Base-by-base conservation (phyloP, 2,797 vertebrate genomes). In the Adrianichthys oophorus region DNA sequence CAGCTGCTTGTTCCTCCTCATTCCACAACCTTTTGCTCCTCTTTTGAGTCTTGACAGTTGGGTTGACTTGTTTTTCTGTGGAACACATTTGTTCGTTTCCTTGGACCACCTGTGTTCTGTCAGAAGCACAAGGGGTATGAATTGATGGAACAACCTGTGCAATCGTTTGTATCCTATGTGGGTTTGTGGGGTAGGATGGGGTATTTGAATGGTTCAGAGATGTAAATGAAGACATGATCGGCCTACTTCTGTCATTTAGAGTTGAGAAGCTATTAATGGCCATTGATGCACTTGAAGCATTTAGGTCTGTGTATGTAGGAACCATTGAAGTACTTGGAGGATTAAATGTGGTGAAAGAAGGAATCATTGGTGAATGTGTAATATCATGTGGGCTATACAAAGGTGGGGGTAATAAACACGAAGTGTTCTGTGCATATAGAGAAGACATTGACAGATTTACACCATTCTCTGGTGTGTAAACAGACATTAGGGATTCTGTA, bases 21-120 rank as follows among this genome's bases (percentile, higher is more conserved):
- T 70, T 86, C 88, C 87, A 90, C 59, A 90, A 62, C 46, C 87
- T 79, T 66, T 89, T 89, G 67, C 64, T 75, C 70, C 85, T 79
- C 74, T 89, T 90, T 44, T 82, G 85, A 73, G 81, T 47, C 41
- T 87, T 89, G 7, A 4, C 62, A 17, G 62, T 19, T 3, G 72
- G 19, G 41, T 40, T 15, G 4, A 2, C 42, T 41, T 2, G 40
- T 57, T 24, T 76, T 50, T 55, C 63, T 15, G 75, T 18, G 16
- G 59, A 13, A 2, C 78, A 59, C 59, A 44, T 8, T 1, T 52
- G 8, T 1, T 48, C 5, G 5, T 52, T 63, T 56, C 75, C 76
- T 24, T 63, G 65, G 17, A 21, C 48, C 15, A 53, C 24, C 0
- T 51, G 57, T 16, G 52, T 29, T 52, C 59, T 66, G 17, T 83